Evolutionary conservation across 2,888 invertebrate species (phyloP).

Genomic region (Synergus umbraculus): DNA sequence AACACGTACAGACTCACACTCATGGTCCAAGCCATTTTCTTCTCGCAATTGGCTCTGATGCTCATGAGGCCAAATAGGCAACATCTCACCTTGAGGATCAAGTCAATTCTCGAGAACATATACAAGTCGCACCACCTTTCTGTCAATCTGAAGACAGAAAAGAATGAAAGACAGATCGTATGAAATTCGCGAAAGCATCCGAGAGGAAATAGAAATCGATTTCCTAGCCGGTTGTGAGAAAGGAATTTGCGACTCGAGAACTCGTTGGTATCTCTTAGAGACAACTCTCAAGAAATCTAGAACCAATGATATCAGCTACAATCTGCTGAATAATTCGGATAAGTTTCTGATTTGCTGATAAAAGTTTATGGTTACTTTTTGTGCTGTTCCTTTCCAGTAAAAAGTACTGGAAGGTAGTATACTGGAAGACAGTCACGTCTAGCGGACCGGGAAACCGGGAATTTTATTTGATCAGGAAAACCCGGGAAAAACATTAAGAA

Average conservation of each 20-base stretch:
- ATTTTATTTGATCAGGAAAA: too few relatives aligned
- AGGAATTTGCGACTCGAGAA: background rate
- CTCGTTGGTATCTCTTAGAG: background rate
- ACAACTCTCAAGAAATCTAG: background rate
- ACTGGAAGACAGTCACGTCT: too few relatives aligned
- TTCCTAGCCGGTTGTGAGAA: slow-evolving; percentile 27
- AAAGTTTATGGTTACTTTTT: background rate
- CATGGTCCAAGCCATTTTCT: background rate
- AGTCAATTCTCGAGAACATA: background rate
- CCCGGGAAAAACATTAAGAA: too few relatives aligned
- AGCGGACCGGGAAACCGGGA: too few relatives aligned
- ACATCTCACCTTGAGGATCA: slow-evolving; percentile 1
- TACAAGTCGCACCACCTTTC: background rate
- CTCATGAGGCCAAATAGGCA: background rate
- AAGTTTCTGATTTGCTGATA: background rate
- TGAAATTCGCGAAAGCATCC: background rate
- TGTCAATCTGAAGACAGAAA: background rate
- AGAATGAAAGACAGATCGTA: background rate
- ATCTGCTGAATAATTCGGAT: background rate
- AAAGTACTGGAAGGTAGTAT: too few relatives aligned
- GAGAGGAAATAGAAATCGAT: slow-evolving; percentile 33
- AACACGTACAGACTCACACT: slow-evolving; percentile 8
- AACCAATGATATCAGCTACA: background rate
- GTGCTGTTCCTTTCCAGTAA: background rate
- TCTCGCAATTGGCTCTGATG: background rate